Evolutionary conservation across 2,888 invertebrate genomes (phyloP).

Genomic region (Andricus quercusramuli): DNA sequence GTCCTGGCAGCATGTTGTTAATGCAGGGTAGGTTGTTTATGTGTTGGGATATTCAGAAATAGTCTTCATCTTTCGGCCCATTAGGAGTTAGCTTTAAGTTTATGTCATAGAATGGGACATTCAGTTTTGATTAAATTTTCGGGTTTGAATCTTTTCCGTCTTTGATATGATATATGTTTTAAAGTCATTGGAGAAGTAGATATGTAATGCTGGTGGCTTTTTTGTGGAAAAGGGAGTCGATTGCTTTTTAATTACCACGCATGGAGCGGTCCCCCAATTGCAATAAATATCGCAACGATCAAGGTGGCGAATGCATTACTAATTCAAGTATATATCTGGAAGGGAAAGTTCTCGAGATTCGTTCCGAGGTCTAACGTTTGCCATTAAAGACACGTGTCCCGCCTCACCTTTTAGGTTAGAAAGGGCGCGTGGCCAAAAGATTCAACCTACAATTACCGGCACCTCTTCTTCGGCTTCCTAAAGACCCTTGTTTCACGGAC

Average conservation of each 20-base stretch:
- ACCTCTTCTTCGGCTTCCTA: constrained; percentile 55
- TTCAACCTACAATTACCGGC: constrained; percentile 62
- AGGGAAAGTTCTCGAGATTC: constrained; percentile 25
- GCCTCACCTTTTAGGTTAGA: constrained; percentile 57
- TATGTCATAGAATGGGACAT: too few relatives aligned
- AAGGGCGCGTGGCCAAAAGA: constrained; percentile 61
- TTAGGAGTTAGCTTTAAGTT: too few relatives aligned
- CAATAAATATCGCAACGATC: background rate
- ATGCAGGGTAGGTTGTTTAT: too few relatives aligned
- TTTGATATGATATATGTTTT: background rate
- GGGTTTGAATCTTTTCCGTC: background rate
- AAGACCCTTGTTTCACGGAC: constrained; percentile 41
- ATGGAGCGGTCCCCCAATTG: background rate
- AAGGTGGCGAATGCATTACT: background rate
- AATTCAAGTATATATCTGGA: background rate
- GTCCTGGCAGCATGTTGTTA: too few relatives aligned
- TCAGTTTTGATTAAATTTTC: background rate
- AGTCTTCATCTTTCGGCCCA: too few relatives aligned
- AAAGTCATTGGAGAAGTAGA: background rate
- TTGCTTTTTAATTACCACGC: background rate
- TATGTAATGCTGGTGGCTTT: background rate
- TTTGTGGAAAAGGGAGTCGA: background rate
- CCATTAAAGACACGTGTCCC: constrained; percentile 58
- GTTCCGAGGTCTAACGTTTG: constrained; percentile 40
- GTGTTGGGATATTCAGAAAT: too few relatives aligned